These are phyloP conservation scores for Larimichthys crocea DNA, from an alignment of 2,113 vertebrate species.

Conservation along the genomic window DNA sequence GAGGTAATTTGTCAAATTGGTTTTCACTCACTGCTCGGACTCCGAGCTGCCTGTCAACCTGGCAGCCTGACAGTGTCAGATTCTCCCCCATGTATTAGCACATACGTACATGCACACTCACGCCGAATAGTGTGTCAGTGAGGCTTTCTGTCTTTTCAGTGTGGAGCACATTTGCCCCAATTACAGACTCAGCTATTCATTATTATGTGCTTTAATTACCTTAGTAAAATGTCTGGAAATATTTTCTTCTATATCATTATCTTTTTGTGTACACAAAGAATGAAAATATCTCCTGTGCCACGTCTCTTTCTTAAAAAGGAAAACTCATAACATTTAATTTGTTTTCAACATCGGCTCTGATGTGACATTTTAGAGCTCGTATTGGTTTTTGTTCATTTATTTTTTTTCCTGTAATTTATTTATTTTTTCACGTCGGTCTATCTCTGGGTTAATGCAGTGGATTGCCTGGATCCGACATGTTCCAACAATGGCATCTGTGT, in stretches of 20 bases:
- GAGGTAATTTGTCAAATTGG: constrained; percentile 87
- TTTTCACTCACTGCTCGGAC: constrained; percentile 85
- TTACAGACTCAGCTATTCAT: constrained; percentile 60
- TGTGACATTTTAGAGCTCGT: constrained; percentile 23
- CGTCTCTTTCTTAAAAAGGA: not conserved
- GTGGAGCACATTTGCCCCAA: constrained; percentile 52
- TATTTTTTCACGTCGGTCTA: constrained; percentile 2
- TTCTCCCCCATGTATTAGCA: constrained; percentile 86
- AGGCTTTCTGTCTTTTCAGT: constrained; percentile 32
- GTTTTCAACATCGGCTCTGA: constrained; percentile 29
- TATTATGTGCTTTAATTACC: constrained; percentile 67
- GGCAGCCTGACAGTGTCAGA: constrained; percentile 84
- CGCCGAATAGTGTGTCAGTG: constrained; percentile 53
- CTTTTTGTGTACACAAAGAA: constrained; percentile 47
- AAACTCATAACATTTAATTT: constrained; percentile 45
- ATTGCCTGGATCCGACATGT: constrained; percentile 96
- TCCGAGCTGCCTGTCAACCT: constrained; percentile 86
- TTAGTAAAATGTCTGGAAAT: constrained; percentile 54
- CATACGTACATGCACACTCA: constrained; percentile 35
- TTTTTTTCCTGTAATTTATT: not conserved
- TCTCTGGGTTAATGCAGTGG: constrained; percentile 83
- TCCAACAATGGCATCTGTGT: constrained; percentile 97
- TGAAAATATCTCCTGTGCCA: constrained; percentile 43
- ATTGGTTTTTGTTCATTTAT: constrained; percentile 30
- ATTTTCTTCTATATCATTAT: constrained; percentile 64